Base-by-base conservation (phyloP, 1,140 invertebrate species). In the Temnothorax nylanderi region DNA sequence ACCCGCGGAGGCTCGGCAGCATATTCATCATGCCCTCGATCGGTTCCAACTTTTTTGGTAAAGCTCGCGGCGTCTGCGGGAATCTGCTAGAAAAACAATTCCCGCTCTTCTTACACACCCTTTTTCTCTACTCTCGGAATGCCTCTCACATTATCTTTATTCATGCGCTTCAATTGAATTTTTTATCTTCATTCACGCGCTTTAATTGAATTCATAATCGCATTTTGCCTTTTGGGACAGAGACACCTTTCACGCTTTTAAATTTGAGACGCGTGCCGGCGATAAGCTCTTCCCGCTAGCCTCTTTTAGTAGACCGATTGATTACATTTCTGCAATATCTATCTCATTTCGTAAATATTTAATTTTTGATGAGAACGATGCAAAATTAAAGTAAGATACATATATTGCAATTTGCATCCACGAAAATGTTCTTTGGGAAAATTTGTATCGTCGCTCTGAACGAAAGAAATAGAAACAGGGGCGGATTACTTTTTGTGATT, bases 41-140 rank as follows among this genome's bases (percentile, higher is more conserved):
- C 49, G 94, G 94, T 91, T 94, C 93, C 94, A 95, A 93, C 91
- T 94, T 94, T 94, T 93, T 91, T 7, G 93, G 94, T 85, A 94
- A 94, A 87, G 89, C 89, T 90, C 93, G 91, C 87, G 91, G 91
- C 90, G 90, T 92, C 92, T 65, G 81, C 47, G 84, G 88, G 51
- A 88, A 89, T 90, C 90, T 88, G 89, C 92, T 94, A 93, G 89
- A 91, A 94, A 91, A 95, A 94, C 64, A 92, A 93, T 90, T 88
- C 87, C 85, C 72, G 32, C 72, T 90, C 85, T 84, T 84, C 80
- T 93, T 91, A 86, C 62, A 71, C 16, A 64, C 76, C 16, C n/a
- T 77, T 78, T 76, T 88, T 51, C 85, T 80, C 85, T 80, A 11
- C 32, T 65, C 65, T 75, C 49, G 58, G 18, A 47, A 34, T 81